Evolutionary conservation across 2,113 vertebrate species (phyloP), one percentile per base, ranked within the genome.

Genomic region (Colossoma macropomum): DNA sequence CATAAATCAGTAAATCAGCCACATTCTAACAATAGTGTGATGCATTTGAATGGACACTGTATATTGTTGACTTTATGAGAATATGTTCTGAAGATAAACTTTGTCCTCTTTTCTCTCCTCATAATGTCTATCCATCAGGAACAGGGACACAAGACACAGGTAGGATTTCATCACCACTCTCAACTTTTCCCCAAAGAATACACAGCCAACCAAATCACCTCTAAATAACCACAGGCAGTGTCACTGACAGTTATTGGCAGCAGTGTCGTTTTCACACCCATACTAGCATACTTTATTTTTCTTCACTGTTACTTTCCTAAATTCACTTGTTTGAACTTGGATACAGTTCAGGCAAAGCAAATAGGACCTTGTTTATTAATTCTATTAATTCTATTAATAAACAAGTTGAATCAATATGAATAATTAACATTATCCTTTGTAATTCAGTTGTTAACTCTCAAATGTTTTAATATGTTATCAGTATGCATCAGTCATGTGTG

Each of bases 101-200:
- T 27, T 63, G 56, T 38, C 52, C 77, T 70, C 23, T 70, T 70
- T 52, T 56, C 28, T 70, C 28, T 70, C 45, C 77, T 80, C 48
- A 50, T 79, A 63, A 28, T 23, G 77, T 28, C 27, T 62, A 60
- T 45, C 79, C 73, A 50, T 34, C 59, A 81, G 80, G 71, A 81
- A 81, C 73, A 73, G 80, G 25, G 80, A 81, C 71, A 75, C 80
- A 23, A 74, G 80, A 52, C 80, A 81, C 80, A 81, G 80, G 80
- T 81, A 73, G 41, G 71, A 62, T n/a, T 28, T 50, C 80, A 30
- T 48, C 45, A 23, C 62, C 25, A 30, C 68, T 2, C 32, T 27
- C 15, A 45, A 7, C 38, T 10, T 66, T 45, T 45, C 52, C 8
- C 52, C 21, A 34, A 13, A 16, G 30, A 28, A 19, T 11, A 59